These are phyloP conservation scores for Ibidorhyncha struthersii DNA, from an alignment of 2,113 vertebrate genomes.

Conservation along the genomic window DNA sequence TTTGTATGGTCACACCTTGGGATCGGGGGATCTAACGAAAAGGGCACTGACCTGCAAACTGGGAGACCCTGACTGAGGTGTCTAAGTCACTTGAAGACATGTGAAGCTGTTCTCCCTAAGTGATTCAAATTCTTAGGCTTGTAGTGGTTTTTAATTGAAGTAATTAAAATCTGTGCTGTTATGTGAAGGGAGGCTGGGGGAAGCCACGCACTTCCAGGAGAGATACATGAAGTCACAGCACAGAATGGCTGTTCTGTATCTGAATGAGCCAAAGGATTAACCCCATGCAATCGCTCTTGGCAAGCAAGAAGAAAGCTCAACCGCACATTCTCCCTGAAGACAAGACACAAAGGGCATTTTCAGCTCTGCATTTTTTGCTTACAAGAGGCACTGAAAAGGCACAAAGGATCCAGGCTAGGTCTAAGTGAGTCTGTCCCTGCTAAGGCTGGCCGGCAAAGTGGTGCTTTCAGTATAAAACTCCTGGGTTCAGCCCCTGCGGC, in stretches of 20 bases:
- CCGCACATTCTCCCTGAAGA: background rate
- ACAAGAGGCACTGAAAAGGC: background rate
- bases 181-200: background rate
- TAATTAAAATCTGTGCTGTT: background rate
- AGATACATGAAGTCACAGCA: background rate
- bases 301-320: background rate
- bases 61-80: background rate
- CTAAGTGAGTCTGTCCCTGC: background rate
- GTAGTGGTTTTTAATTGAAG: background rate
- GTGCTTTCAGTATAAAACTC: background rate
- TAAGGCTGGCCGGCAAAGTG: background rate
- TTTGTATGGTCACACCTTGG: background rate
- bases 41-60: background rate
- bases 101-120: background rate
- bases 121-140: background rate
- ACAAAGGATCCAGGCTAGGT: background rate
- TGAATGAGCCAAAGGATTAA: background rate
- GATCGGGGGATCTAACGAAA: background rate
- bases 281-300: fast-evolving
- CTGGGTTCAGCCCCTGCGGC: background rate
- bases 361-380: background rate
- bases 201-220: background rate
- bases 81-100: background rate
- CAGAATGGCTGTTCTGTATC: background rate
- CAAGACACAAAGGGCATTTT: background rate